phyloP scores from a whole-genome alignment of 1,140 invertebrate genomes.

The Halotydeus destructor region DNA sequence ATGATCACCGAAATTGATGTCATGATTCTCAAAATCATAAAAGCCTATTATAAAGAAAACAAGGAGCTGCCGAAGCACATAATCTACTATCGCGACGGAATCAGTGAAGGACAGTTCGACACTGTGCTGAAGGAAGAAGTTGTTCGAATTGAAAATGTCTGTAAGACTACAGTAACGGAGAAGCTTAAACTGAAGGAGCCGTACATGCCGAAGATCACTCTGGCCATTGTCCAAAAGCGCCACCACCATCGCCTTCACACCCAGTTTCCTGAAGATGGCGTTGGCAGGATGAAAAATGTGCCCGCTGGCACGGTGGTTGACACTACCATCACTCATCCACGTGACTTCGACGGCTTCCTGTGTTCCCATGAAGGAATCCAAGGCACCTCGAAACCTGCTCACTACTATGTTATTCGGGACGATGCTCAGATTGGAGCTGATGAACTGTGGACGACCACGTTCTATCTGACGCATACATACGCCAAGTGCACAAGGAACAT shows the following conservation, averaged over 20 bases:
- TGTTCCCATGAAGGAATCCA: constrained; percentile 31
- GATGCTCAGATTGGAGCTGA: constrained; percentile 48
- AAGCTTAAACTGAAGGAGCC: constrained; percentile 8
- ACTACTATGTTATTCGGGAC: constrained; percentile 65
- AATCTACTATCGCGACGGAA: constrained; percentile 28
- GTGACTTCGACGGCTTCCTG: constrained; percentile 62
- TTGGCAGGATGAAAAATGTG: constrained; percentile 36
- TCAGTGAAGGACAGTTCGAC: constrained; percentile 28
- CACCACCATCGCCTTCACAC: constrained; percentile 14
- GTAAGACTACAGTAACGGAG: too few species aligned
- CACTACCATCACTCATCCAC: constrained; percentile 50
- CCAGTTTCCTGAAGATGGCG: constrained; percentile 18
- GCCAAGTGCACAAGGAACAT: constrained; percentile 63
- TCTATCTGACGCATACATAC: constrained; percentile 70
- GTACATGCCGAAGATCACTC: constrained; percentile 5
- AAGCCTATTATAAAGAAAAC: constrained; percentile 26
- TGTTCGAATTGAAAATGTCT: constrained; percentile 12
- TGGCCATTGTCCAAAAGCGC: constrained; percentile 13
- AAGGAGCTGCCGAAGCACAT: constrained; percentile 21
- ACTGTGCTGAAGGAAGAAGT: constrained; percentile 19
- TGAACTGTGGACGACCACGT: constrained; percentile 58
- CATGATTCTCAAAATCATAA: constrained; percentile 38
- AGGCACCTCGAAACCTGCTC: constrained; percentile 68
- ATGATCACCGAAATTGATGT: constrained; percentile 34
- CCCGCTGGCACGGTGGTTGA: constrained; percentile 67